These are phyloP conservation scores for Schrankia costaestrigalis DNA, from an alignment of 2,888 invertebrate species.

Conservation along the genomic window DNA sequence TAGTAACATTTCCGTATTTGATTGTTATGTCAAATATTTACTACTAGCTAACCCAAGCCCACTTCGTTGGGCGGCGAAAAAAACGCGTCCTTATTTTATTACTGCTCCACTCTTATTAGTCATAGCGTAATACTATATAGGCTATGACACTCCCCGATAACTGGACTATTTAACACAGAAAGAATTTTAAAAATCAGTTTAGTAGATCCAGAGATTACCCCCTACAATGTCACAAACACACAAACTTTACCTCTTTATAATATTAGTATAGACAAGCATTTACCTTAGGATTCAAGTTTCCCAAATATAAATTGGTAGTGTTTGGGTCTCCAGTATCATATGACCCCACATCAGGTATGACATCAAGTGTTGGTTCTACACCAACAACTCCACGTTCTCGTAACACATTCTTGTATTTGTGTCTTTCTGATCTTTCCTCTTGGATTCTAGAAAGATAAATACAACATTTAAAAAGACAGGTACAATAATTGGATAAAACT, in stretches of 20 bases:
- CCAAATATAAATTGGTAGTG: constrained; percentile 98
- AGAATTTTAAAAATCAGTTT: too few relatives aligned
- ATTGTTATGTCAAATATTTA: too few relatives aligned
- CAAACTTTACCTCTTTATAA: not conserved
- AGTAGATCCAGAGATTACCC: too few relatives aligned
- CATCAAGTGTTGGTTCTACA: constrained; percentile 50
- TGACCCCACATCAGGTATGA: constrained; percentile 85
- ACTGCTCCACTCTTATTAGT: too few relatives aligned
- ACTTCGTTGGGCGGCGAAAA: too few relatives aligned
- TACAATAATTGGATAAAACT: not conserved
- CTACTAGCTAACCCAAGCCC: too few relatives aligned
- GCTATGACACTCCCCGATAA: too few relatives aligned
- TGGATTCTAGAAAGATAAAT: constrained; percentile 86
- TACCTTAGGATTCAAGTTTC: constrained; percentile 98
- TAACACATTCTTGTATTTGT: constrained; percentile 91
- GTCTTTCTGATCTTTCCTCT: constrained; percentile 97
- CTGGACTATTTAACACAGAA: too few relatives aligned
- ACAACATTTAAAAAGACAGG: not conserved
- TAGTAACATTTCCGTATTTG: too few relatives aligned
- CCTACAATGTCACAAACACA: not conserved
- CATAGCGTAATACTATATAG: too few relatives aligned
- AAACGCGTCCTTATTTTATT: too few relatives aligned
- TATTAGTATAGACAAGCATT: too few relatives aligned
- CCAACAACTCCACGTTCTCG: constrained; percentile 70
- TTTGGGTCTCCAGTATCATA: constrained; percentile 98